A percentile compares a stretch with the other conserved stretches of the same genome.
Conservation (phyloP, 2,113 vertebrate species). For the Hymenochirus boettgeri region DNA sequence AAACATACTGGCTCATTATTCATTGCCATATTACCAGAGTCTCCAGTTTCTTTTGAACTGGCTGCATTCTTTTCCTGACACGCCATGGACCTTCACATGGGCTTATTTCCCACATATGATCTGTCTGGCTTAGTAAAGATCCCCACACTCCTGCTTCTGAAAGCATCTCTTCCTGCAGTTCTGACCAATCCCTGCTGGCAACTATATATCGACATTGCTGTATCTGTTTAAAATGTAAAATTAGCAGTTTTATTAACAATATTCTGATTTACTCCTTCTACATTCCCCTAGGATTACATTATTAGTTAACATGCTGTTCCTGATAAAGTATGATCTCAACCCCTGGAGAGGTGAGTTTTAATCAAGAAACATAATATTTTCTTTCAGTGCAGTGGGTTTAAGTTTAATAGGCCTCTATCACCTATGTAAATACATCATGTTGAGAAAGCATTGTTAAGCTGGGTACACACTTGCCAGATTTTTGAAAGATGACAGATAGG, state of each 20-base stretch:
- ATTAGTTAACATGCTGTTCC: too few species aligned
- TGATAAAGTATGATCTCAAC: too few species aligned
- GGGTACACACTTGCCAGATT: too few species aligned
- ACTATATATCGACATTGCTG: not conserved
- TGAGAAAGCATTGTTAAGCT: too few species aligned
- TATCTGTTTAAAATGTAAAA: not conserved
- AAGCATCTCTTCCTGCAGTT: not conserved
- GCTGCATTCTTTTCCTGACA: slow-evolving; percentile 5
- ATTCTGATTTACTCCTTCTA: not conserved
- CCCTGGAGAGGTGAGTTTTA: too few species aligned
- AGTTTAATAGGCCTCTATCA: too few species aligned
- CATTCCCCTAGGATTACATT: not conserved
- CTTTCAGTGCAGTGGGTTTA: too few species aligned
- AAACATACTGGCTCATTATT: too few species aligned
- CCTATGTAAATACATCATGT: too few species aligned
- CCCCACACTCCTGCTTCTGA: slow-evolving; percentile 15
- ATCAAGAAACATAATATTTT: too few species aligned
- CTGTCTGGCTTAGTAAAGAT: not conserved
- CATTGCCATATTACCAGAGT: too few species aligned
- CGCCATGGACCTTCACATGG: slow-evolving; percentile 11
- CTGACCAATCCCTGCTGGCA: not conserved
- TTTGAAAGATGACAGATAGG: too few species aligned
- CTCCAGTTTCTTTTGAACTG: not conserved
- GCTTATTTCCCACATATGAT: slow-evolving; percentile 3
- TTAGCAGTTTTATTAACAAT: not conserved